Evolutionary conservation across 2,888 invertebrate genomes (phyloP), one percentile per base, ranked within the genome.

Genomic region (Pterostichus niger): DNA sequence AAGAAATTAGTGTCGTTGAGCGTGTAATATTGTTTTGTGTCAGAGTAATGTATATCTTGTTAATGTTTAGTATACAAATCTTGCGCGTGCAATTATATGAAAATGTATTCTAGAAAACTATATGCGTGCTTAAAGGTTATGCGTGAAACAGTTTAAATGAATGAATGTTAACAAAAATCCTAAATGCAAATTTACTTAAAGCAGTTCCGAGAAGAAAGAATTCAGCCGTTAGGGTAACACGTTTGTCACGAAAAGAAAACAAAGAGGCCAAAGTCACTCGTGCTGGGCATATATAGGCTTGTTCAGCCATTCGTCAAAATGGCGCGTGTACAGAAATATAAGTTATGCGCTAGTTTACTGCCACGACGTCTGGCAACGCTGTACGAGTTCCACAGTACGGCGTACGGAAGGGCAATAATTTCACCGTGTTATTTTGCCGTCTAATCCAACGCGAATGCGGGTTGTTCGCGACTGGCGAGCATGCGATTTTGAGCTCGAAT

Each of bases 231-330:
- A 71, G 71, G 81, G 71, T 81, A 81, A 71, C 81, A 81, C 44
- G 81, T 73, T 71, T 81, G 81, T 81, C 73, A 81, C 56, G 24
- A 49, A 79, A 71, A 68, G 54, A 71, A 81, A 81, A 81, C 81
- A 81, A 73, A 81, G 68, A 71, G 81, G 71, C 81, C 81, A 81
- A 40, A 81, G 71, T 81, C 81, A 81, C 81, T 81, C 81, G 81
- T 81, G 81, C 81, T 81, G 73, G 73, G 81, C 81, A 81, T 81
- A 81, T 81, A 81, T 81, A 81, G 81, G 81, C 81, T 80, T 80
- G 80, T 80, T 80, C 80, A 80, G 40, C 81, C 81, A 81, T 81
- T 81, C 81, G 73, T 81, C 81, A 81, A 81, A 81, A 81, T 81
- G 81, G 73, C 81, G 68, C 81, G 81, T 81, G 81, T 81, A 71